These are phyloP conservation scores for Eudasyphora cyanicolor DNA, from an alignment of 2,888 invertebrate genomes.

Conservation along the genomic window DNA sequence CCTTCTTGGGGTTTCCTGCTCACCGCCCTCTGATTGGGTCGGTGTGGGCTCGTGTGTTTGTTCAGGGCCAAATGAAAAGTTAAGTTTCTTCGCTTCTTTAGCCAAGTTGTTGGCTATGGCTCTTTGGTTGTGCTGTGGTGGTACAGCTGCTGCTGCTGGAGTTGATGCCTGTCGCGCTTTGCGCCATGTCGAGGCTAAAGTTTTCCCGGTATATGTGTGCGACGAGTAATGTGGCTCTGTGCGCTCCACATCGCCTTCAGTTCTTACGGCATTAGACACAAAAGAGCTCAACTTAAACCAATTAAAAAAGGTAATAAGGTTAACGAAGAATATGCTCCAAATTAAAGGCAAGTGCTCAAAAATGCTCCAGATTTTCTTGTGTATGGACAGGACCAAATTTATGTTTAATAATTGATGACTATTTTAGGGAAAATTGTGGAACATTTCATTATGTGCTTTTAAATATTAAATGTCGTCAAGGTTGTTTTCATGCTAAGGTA, in stretches of 20 bases:
- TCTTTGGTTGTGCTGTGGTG: constrained; percentile 12
- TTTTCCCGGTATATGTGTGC: no score
- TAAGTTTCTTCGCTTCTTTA: constrained; percentile 34
- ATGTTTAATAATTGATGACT: neutral
- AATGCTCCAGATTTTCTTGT: neutral
- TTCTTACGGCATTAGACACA: constrained; percentile 42
- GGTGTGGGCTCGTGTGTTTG: constrained; percentile 11
- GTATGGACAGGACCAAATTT: no score
- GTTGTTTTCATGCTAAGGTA: no score
- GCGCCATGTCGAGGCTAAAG: neutral
- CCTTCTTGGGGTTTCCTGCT: neutral
- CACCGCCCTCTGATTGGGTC: neutral
- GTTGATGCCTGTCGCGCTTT: neutral
- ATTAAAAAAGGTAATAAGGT: constrained; percentile 54
- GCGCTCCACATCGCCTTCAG: constrained; percentile 30
- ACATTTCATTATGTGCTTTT: no score
- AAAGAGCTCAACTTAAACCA: constrained; percentile 54
- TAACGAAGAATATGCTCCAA: constrained; percentile 46
- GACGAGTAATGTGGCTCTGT: neutral
- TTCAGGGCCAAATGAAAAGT: constrained; percentile 41
- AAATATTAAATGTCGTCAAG: no score
- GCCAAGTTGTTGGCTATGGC: no score
- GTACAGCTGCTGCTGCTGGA: neutral
- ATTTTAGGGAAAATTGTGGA: no score
- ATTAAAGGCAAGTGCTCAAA: constrained; percentile 44